These are phyloP conservation scores for Phocides pigmalion DNA, from an alignment of 1,140 invertebrate species.

Conservation along the genomic window DNA sequence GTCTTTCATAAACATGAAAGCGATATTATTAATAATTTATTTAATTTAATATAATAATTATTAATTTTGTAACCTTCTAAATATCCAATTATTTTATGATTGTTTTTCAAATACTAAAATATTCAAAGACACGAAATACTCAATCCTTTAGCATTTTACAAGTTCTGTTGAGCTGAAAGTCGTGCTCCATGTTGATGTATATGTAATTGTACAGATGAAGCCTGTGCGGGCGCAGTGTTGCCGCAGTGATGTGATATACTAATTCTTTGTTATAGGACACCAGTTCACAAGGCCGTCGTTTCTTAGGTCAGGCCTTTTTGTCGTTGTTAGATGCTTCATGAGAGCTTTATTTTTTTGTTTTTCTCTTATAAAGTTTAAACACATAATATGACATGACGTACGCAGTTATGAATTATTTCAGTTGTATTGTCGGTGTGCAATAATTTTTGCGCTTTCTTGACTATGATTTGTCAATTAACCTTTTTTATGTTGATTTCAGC, in stretches of 20 bases:
- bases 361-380: constrained; percentile 41
- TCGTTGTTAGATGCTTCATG: constrained; percentile 62
- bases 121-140: too few relatives aligned
- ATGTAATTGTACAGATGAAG: too few relatives aligned
- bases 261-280: constrained; percentile 81
- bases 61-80: too few relatives aligned
- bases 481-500: constrained; percentile 24
- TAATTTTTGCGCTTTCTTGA: constrained; percentile 36
- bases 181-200: too few relatives aligned
- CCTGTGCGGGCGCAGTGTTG: constrained; percentile 13
- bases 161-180: too few relatives aligned
- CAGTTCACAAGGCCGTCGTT: constrained; percentile 78
- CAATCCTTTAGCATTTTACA: too few relatives aligned
- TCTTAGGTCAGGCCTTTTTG: constrained; percentile 77
- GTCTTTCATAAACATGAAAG: too few relatives aligned
- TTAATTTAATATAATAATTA: too few relatives aligned
- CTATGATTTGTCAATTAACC: constrained; percentile 33
- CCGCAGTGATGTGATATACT: constrained; percentile 47
- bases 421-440: constrained; percentile 62
- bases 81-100: too few relatives aligned
- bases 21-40: too few relatives aligned
- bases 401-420: constrained; percentile 39
- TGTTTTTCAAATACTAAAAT: too few relatives aligned
- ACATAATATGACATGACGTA: constrained; percentile 68
- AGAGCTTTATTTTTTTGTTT: constrained; percentile 53